Evolutionary conservation across 2,797 vertebrate genomes (phyloP).

Genomic region (Cephalopachus bancanus): DNA sequence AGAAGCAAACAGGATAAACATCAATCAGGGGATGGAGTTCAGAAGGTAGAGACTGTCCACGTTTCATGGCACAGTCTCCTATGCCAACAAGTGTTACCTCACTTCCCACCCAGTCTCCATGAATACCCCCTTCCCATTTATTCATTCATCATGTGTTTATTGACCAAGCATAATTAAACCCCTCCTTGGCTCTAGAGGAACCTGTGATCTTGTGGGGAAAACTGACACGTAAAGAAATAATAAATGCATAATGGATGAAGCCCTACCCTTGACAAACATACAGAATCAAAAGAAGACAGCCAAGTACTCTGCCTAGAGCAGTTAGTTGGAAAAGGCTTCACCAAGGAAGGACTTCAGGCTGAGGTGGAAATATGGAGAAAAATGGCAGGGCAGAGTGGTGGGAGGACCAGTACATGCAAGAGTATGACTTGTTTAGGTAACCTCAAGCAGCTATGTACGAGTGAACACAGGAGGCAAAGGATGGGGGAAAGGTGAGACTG

Average conservation of each 20-base stretch:
- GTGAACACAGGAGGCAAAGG: background rate
- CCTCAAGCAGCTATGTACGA: background rate
- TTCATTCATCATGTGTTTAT: background rate
- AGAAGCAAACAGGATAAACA: background rate
- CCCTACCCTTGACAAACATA: background rate
- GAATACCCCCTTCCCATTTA: background rate
- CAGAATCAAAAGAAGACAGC: background rate
- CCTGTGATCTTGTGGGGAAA: background rate
- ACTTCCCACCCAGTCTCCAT: background rate
- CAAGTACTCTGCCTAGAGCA: background rate
- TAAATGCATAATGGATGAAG: background rate
- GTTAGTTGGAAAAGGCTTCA: background rate
- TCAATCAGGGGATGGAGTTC: background rate
- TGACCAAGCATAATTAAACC: slow-evolving; percentile 8
- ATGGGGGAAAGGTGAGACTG: background rate
- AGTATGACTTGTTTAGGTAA: rapidly evolving
- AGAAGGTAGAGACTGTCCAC: too few species aligned
- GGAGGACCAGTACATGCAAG: rapidly evolving
- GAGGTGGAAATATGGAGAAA: background rate
- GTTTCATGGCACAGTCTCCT: background rate
- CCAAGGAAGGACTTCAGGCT: background rate
- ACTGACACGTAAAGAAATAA: slow-evolving; percentile 10
- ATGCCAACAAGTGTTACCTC: background rate
- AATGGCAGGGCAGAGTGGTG: rapidly evolving
- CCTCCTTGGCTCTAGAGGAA: background rate